Evolutionary conservation across 2,888 invertebrate genomes (phyloP).

Genomic region (Biston stratarius): DNA sequence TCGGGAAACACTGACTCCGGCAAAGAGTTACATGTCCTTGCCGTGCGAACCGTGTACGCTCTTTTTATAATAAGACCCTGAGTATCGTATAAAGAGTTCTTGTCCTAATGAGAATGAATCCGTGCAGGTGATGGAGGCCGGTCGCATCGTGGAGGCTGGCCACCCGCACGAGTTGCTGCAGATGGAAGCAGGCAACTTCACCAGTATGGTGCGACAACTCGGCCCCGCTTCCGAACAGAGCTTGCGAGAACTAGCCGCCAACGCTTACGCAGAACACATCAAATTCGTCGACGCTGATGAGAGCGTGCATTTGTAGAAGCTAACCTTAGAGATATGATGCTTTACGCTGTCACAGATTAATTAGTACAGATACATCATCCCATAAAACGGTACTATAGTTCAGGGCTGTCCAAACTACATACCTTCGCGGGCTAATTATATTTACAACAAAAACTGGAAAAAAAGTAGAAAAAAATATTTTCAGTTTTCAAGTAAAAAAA

Average conservation of each 20-base stretch:
- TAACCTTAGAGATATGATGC: not conserved
- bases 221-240: slow-evolving; percentile 82
- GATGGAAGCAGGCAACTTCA: slow-evolving; percentile 84
- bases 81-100: not conserved
- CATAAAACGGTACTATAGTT: too few species aligned
- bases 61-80: too few species aligned
- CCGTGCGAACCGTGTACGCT: too few species aligned
- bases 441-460: too few species aligned
- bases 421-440: too few species aligned
- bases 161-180: slow-evolving; percentile 89
- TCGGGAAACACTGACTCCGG: too few species aligned
- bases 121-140: slow-evolving; percentile 86
- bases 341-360: too few species aligned
- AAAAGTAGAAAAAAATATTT: too few species aligned
- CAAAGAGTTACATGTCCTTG: too few species aligned
- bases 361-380: too few species aligned
- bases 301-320: slow-evolving; percentile 42
- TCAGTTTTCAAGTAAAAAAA: too few species aligned
- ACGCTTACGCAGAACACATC: slow-evolving; percentile 74
- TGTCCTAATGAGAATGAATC: not conserved
- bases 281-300: slow-evolving; percentile 78
- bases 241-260: slow-evolving; percentile 71
- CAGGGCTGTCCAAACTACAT: too few species aligned
- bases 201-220: slow-evolving; percentile 88
- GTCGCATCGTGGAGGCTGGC: slow-evolving; percentile 89